Base-by-base conservation (phyloP, 2,888 invertebrate genomes). In the Ophraella communa region DNA sequence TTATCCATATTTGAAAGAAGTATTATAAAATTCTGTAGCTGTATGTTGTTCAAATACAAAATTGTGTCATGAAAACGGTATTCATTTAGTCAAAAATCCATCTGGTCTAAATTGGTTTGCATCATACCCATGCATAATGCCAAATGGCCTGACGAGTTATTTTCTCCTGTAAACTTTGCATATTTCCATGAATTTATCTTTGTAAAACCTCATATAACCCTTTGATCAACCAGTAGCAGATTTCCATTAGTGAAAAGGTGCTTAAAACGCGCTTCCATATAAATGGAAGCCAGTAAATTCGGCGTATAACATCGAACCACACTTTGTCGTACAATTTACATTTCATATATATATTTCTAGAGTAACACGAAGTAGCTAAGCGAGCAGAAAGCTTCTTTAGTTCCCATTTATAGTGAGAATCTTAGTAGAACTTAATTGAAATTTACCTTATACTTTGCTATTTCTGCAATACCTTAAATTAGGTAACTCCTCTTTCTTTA, bases 381-480 rank as follows among this genome's bases (percentile, higher is more conserved):
- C 24, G 24, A 39, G 51, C 49, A 59, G 51, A 59, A 51, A 59
- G 51, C 57, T 57, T 47, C 57, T 57, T 57, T 33, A 30, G 58
- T 44, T 51, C 10, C 49, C 35, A 24, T 27, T 51, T 51, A 24
- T 27, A 27, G 27, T 27, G 27, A 27, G 24, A 51, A 51, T 51
- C 49, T 51, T 51, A 27, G 49, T 27, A 14, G 49, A 27, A 27
- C 27, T 51, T 24, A 51, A 51, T 51, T 51, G 49, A 51, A 51
- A 51, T 51, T 23, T 14, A 51, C 49, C 20, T 27, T 24, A 27
- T 17, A 51, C 49, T 51, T 27, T 10, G n/a, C 5, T 14, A 23
- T 24, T 51, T 27, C 24, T 8, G 23, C 47, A 23, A 47, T 23
- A 23, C 47, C 47, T 47, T 47, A 21, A 21, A 47, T 23, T 23